Evolutionary conservation across 2,113 vertebrate species (phyloP).

Genomic region (Perca flavescens): DNA sequence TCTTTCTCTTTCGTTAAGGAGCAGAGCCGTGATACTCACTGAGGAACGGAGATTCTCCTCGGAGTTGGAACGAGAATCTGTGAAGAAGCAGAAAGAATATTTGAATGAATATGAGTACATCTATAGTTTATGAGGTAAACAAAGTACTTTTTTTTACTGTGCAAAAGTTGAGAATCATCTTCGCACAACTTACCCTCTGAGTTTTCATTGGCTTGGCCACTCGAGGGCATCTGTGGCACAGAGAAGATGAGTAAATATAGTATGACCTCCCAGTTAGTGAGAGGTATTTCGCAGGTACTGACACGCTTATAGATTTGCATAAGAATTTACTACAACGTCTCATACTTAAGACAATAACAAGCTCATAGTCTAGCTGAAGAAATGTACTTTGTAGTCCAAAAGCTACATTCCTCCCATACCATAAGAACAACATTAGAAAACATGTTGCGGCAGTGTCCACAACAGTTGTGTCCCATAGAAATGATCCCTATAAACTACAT

Average conservation of each 20-base stretch:
- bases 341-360: not conserved
- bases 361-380: not conserved
- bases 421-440: constrained; percentile 8
- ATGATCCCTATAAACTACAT: not conserved
- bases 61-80: constrained; percentile 79
- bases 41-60: constrained; percentile 79
- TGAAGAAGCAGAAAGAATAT: constrained; percentile 6
- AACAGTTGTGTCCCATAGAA: not conserved
- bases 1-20: not conserved
- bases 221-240: constrained; percentile 72
- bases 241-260: constrained; percentile 4
- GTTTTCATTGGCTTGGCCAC: constrained; percentile 66
- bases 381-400: not conserved
- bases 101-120: not conserved
- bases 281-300: constrained; percentile 16
- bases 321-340: constrained; percentile 15
- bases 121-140: not conserved
- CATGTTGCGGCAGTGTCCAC: not conserved
- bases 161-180: not conserved
- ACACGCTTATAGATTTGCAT: constrained; percentile 27
- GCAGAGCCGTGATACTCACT: constrained; percentile 64
- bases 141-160: not conserved
- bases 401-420: constrained; percentile 4
- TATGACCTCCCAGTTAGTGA: not conserved
- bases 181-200: constrained; percentile 71